Evolutionary conservation across 2,113 vertebrate genomes (phyloP).

Genomic region (Equus przewalskii): DNA sequence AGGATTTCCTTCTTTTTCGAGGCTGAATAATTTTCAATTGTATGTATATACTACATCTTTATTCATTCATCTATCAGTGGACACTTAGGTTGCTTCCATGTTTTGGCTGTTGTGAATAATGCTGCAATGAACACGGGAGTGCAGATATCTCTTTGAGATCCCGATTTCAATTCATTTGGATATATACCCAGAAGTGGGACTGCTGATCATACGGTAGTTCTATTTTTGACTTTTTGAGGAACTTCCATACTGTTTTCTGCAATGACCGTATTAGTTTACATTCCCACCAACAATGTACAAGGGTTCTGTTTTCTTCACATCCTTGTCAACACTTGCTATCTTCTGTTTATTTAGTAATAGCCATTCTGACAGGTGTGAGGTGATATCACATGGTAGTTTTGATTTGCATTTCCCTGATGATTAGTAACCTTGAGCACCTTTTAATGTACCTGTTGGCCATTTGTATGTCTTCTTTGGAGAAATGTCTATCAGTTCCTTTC

Average conservation of each 20-base stretch:
- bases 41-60: not conserved
- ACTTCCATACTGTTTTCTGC: not conserved
- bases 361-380: not conserved
- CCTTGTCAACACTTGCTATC: not conserved
- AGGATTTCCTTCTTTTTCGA: not conserved
- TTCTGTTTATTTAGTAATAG: not conserved
- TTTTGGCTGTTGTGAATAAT: not conserved
- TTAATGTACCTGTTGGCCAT: not conserved
- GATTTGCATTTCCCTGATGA: not conserved
- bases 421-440: not conserved
- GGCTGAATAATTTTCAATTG: not conserved
- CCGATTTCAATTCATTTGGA: not conserved
- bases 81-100: not conserved
- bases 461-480: not conserved
- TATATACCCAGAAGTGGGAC: too few relatives aligned
- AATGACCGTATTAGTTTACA: not conserved
- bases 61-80: not conserved
- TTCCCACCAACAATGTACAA: not conserved
- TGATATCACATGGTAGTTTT: not conserved
- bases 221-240: not conserved
- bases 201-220: not conserved
- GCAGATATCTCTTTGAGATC: not conserved
- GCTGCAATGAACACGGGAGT: too few relatives aligned
- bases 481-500: not conserved
- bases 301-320: not conserved